A percentile compares a stretch with the other conserved stretches of the same genome.
Evolutionary conservation across 2,888 invertebrate genomes (phyloP).

Genomic region (Aphodius sticticus): DNA sequence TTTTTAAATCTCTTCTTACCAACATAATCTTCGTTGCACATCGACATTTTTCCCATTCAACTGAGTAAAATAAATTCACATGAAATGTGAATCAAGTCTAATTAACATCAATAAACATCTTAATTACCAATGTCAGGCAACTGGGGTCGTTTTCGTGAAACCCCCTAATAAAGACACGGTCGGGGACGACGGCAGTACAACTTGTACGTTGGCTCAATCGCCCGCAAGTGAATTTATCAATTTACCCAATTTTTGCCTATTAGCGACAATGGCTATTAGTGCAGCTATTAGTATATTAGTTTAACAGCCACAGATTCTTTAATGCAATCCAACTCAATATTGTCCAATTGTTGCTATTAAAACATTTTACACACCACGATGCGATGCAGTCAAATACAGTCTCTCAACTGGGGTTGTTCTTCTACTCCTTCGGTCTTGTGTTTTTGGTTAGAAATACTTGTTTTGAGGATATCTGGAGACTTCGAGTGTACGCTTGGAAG

Average conservation of each 20-base stretch:
- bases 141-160: background rate
- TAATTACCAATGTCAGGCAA: background rate
- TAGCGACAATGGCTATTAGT: conserved; percentile 62
- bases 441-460: background rate
- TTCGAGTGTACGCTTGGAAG: background rate
- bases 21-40: background rate
- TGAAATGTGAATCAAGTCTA: conserved; percentile 6
- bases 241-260: conserved; percentile 64
- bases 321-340: conserved; percentile 63
- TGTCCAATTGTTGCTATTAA: conserved; percentile 62
- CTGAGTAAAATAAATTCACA: conserved; percentile 12
- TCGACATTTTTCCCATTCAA: conserved; percentile 6
- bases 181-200: background rate
- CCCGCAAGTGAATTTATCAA: conserved; percentile 62
- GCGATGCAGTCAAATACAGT: conserved; percentile 57
- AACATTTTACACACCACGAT: conserved; percentile 59
- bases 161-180: background rate
- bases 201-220: conserved; percentile 42
- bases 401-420: conserved; percentile 54
- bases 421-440: conserved; percentile 7
- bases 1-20: background rate
- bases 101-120: background rate
- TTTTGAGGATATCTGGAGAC: background rate
- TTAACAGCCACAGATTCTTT: conserved; percentile 62
- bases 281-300: conserved; percentile 61